These are phyloP conservation scores for Drosophila paramelanica DNA, from an alignment of 2,888 invertebrate genomes.

Conservation along the genomic window DNA sequence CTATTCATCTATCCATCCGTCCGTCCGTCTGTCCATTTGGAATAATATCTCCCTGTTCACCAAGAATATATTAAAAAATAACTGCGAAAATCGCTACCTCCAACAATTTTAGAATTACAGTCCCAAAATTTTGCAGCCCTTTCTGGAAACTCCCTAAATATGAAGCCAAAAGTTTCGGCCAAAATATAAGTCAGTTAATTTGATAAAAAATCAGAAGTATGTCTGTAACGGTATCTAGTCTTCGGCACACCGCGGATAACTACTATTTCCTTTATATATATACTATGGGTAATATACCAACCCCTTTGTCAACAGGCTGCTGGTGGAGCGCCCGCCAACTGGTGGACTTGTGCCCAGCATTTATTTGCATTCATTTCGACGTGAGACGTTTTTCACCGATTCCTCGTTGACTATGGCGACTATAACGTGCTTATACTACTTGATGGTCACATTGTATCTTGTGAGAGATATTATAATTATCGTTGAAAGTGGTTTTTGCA, in stretches of 20 bases:
- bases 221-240: not conserved
- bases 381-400: constrained; percentile 21
- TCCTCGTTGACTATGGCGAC: rapidly evolving
- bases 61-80: too few species aligned
- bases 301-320: not conserved
- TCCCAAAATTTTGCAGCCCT: too few species aligned
- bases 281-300: not conserved
- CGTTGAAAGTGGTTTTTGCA: not conserved
- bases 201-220: not conserved
- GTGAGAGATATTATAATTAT: constrained; percentile 5
- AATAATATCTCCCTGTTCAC: too few species aligned
- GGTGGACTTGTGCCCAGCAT: constrained; percentile 24
- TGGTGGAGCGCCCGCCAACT: constrained; percentile 18
- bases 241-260: not conserved
- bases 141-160: too few species aligned
- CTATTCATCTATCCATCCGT: too few species aligned
- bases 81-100: too few species aligned
- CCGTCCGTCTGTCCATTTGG: too few species aligned
- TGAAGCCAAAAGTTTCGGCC: too few species aligned
- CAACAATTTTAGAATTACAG: too few species aligned
- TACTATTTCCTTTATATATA: not conserved
- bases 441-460: not conserved
- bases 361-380: not conserved
- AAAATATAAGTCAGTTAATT: too few species aligned
- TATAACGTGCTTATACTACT: not conserved